A percentile compares a stretch with the other conserved stretches of the same genome.
Evolutionary conservation across 2,888 invertebrate species (phyloP).

Genomic region (Mythimna loreyi): DNA sequence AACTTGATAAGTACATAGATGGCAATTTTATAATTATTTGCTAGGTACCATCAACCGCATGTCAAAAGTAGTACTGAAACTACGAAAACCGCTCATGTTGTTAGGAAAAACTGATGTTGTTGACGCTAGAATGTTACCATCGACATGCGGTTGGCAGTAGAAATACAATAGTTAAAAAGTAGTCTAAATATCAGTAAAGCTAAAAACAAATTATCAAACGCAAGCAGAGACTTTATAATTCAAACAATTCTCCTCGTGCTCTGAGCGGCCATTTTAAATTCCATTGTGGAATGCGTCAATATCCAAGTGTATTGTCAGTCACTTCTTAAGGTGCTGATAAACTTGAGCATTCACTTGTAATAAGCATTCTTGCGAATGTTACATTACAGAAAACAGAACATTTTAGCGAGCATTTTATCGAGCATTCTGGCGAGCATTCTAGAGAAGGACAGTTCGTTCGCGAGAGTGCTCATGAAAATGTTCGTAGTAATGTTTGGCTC

Average conservation of each 20-base stretch:
- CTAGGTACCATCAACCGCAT: not conserved
- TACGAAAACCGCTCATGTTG: not conserved
- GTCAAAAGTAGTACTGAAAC: constrained; percentile 1
- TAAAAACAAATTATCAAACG: not conserved
- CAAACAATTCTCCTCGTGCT: too few species aligned
- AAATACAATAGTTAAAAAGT: constrained; percentile 10
- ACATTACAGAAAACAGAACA: too few species aligned
- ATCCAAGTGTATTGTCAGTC: not conserved
- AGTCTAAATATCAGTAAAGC: not conserved
- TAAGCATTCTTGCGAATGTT: too few species aligned
- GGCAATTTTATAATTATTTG: not conserved
- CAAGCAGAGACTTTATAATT: not conserved
- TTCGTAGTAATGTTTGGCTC: too few species aligned
- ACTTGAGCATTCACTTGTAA: too few species aligned
- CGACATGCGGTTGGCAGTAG: not conserved
- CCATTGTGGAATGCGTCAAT: not conserved
- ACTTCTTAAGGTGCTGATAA: too few species aligned
- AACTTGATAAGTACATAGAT: constrained; percentile 1
- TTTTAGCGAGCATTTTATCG: too few species aligned
- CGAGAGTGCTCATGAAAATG: too few species aligned
- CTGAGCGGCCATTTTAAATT: too few species aligned
- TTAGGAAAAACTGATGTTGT: not conserved
- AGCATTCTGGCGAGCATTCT: too few species aligned
- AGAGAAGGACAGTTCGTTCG: too few species aligned
- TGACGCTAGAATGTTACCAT: not conserved